Evolutionary conservation across 1,140 invertebrate genomes (phyloP), one percentile per base, ranked within the genome.

Genomic region (Brachionus paranguensis): DNA sequence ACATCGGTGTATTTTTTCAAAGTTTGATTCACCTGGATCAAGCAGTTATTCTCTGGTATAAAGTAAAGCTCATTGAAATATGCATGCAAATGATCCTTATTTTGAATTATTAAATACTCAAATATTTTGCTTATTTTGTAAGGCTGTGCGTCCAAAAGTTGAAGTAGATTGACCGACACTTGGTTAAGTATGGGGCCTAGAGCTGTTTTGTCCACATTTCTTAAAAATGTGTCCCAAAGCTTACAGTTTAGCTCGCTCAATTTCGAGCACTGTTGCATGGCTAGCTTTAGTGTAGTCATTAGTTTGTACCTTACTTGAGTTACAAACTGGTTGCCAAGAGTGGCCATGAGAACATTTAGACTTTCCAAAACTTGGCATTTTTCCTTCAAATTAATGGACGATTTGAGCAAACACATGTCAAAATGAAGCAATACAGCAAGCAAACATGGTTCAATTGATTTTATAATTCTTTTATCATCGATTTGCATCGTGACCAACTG

Each of bases 51-150:
- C 45, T 81, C 78, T 0, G 78, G 78, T 43, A 81, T 81, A 81
- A 81, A 81, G 14, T 81, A 81, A 45, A 81, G 53, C 33, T 81
- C 78, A 68, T 41, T 64, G 20, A 81, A 81, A 68, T 64, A 81
- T 7, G 53, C n/a, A 17, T 64, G 29, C 43, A 81, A 81, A 47
- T 81, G 78, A 17, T 81, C 78, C 41, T 68, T 60, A 65, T 81
- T 81, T 14, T 81, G 53, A 24, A 81, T 60, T 5, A 81, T 81
- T 8, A 81, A 37, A 81, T 81, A 81, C 24, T 81, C 78, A 45
- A 81, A 81, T 64, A 81, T 81, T 68, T 81, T 81, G 78, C 64
- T 81, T 60, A 81, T 68, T 81, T 81, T 81, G 27, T 81, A 81
- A 24, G 78, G 78, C 53, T 81, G 78, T 20, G 53, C 64, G 12